These are phyloP conservation scores for Lasioglossum figueresi DNA, from an alignment of 2,888 invertebrate species.

Conservation along the genomic window DNA sequence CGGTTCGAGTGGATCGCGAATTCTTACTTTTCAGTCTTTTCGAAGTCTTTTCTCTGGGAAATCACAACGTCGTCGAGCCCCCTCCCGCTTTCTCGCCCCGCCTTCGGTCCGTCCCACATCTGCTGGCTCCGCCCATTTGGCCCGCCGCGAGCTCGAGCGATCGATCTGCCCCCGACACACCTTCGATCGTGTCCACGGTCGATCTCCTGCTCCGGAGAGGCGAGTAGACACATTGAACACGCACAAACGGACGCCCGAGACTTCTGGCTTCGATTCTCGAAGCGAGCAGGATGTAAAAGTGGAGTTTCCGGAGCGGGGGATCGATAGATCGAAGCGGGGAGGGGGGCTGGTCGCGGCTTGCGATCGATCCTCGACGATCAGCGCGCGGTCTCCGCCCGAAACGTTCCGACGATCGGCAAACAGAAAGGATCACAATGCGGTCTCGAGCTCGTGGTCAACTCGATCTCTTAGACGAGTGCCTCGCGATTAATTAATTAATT, in stretches of 20 bases:
- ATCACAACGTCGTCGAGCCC: conserved; percentile 42
- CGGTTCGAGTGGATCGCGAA: neutral
- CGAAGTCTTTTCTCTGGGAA: conserved; percentile 47
- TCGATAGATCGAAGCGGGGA: neutral
- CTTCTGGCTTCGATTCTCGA: neutral
- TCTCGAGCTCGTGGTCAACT: conserved; percentile 55
- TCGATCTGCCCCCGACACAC: neutral
- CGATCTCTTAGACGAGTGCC: conserved; percentile 35
- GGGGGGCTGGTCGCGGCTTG: neutral
- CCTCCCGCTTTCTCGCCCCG: neutral
- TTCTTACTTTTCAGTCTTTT: conserved; percentile 39
- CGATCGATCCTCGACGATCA: neutral
- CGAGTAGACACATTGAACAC: neutral
- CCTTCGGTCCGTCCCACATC: conserved; percentile 8
- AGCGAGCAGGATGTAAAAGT: neutral
- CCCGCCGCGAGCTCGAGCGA: conserved; percentile 8
- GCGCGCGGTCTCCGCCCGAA: conserved; percentile 16
- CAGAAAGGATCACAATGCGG: conserved; percentile 73
- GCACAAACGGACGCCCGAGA: neutral
- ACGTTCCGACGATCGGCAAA: conserved; percentile 30
- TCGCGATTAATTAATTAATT: conserved; percentile 57
- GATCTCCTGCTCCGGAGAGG: neutral
- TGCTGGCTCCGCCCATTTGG: neutral
- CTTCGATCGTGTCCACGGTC: neutral
- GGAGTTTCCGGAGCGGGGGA: neutral